Conservation (phyloP, 1,140 invertebrate species). For the Drosophila auraria region DNA sequence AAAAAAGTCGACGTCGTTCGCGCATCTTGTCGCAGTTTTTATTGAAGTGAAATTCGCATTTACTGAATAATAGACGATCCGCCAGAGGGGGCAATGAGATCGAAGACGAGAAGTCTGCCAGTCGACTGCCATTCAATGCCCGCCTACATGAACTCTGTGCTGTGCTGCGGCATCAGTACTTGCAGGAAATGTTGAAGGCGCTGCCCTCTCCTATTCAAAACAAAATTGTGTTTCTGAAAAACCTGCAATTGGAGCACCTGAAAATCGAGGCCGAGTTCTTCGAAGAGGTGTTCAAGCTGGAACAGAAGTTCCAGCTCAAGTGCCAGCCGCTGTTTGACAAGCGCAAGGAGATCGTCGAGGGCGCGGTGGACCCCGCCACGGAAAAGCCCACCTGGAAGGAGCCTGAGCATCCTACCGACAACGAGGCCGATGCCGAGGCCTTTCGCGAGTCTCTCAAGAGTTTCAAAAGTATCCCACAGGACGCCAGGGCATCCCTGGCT, state of each 20-base stretch:
- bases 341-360: slow-evolving; percentile 91
- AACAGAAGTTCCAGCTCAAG: slow-evolving; percentile 94
- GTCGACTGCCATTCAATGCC: slow-evolving; percentile 71
- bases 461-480: slow-evolving; percentile 76
- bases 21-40: too few relatives aligned
- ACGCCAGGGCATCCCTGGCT: slow-evolving; percentile 96
- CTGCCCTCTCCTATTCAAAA: slow-evolving; percentile 92
- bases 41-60: slow-evolving; percentile 44
- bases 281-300: slow-evolving; percentile 95
- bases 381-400: slow-evolving; percentile 95
- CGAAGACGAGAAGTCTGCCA: slow-evolving; percentile 71
- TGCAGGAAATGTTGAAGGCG: slow-evolving; percentile 85
- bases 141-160: slow-evolving; percentile 72
- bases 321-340: slow-evolving; percentile 94
- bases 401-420: slow-evolving; percentile 89
- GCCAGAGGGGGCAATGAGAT: slow-evolving; percentile 64
- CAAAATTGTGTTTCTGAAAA: slow-evolving; percentile 96
- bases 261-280: slow-evolving; percentile 98
- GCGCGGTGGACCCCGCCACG: slow-evolving; percentile 94
- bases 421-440: slow-evolving; percentile 88
- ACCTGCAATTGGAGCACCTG: slow-evolving; percentile 94
- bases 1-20: too few relatives aligned
- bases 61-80: slow-evolving; percentile 66
- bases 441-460: slow-evolving; percentile 44
- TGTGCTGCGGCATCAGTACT: slow-evolving; percentile 71